Conservation (phyloP, 1,140 invertebrate genomes). For the Andricus grossulariae region DNA sequence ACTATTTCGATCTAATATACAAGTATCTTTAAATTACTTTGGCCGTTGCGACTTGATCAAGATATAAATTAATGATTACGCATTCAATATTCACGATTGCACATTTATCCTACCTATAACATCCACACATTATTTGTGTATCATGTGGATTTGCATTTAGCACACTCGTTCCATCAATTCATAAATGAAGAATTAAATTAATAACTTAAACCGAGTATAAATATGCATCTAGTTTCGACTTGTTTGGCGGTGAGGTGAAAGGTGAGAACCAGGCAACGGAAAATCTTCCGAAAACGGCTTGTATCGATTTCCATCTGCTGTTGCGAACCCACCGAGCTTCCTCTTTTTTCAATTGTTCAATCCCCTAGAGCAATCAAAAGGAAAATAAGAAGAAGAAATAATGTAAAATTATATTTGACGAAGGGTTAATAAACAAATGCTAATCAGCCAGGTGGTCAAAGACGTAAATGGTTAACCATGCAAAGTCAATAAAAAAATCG, state of each 20-base stretch:
- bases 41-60: neutral
- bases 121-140: slow-evolving; percentile 1
- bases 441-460: too few species aligned
- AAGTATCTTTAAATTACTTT: neutral
- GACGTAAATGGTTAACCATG: too few species aligned
- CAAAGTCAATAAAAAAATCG: too few species aligned
- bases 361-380: slow-evolving; percentile 81
- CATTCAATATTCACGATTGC: too few species aligned
- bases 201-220: slow-evolving; percentile 83
- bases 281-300: slow-evolving; percentile 96
- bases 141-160: neutral
- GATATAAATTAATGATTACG: neutral
- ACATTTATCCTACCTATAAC: neutral
- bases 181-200: too few species aligned
- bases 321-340: slow-evolving; percentile 93
- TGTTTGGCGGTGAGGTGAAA: slow-evolving; percentile 87
- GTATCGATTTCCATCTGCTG: slow-evolving; percentile 94
- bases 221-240: slow-evolving; percentile 84
- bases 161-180: neutral
- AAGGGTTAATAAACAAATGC: too few species aligned
- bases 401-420: neutral
- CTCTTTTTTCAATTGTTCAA: slow-evolving; percentile 96
- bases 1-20: neutral
- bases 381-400: slow-evolving; percentile 26
- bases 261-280: slow-evolving; percentile 96